Conservation (phyloP, 64 coral and sea anemone genomes). For the Exaiptasia diaphana region DNA sequence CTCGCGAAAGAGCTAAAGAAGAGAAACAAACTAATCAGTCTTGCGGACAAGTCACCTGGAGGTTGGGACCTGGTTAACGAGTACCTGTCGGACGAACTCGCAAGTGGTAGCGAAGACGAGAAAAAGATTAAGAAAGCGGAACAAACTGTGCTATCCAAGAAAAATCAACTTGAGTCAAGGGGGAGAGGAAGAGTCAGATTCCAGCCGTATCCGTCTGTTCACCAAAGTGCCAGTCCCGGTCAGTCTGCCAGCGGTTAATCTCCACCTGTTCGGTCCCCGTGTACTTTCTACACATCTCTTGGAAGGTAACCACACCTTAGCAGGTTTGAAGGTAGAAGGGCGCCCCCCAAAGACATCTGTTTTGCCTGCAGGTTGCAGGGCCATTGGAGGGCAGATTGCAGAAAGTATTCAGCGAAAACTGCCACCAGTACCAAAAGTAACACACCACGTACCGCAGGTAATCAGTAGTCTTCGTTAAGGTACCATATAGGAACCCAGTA, state of each 20-base stretch:
- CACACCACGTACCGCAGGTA: too few species aligned
- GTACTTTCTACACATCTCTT: neutral
- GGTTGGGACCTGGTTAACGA: constrained; percentile 32
- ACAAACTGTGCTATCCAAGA: constrained; percentile 8
- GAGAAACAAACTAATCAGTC: constrained; percentile 27
- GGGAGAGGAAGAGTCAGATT: constrained; percentile 6
- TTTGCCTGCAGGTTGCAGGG: constrained; percentile 26
- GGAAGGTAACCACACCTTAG: neutral
- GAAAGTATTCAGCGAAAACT: too few species aligned
- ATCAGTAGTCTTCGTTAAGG: too few species aligned
- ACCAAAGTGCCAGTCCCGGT: neutral
- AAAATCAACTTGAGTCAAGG: too few species aligned
- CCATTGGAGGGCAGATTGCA: too few species aligned
- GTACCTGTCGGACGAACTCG: constrained; percentile 42
- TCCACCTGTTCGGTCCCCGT: neutral
- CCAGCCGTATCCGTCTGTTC: too few species aligned
- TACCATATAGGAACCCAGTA: too few species aligned
- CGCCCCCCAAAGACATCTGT: neutral
- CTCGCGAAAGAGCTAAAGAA: neutral
- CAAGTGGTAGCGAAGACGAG: constrained; percentile 14
- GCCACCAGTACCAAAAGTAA: too few species aligned
- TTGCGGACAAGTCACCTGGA: constrained; percentile 46
- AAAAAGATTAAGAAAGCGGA: constrained; percentile 45
- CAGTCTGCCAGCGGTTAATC: neutral
- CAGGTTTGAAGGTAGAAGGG: neutral